Evolutionary conservation across 2,113 vertebrate species (phyloP).

Genomic region (Cheirogaleus medius): DNA sequence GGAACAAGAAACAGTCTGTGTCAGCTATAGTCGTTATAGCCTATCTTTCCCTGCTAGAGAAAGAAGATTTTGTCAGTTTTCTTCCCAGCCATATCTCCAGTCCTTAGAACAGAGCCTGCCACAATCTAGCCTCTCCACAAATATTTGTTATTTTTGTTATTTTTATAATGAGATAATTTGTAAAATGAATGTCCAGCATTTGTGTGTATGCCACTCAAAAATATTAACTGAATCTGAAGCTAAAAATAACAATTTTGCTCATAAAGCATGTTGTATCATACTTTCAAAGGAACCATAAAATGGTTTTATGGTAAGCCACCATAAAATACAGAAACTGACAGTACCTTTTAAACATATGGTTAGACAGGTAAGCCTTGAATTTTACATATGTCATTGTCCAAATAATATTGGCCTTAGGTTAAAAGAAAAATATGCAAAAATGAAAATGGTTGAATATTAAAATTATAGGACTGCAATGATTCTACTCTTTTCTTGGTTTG

Average conservation of each 20-base stretch:
- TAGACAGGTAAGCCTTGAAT: neutral
- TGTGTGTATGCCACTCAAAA: neutral
- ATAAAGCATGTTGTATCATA: neutral
- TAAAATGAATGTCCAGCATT: neutral
- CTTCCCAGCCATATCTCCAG: neutral
- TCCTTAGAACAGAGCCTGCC: neutral
- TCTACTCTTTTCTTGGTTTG: neutral
- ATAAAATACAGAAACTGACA: neutral
- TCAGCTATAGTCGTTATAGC: neutral
- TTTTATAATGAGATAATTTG: neutral
- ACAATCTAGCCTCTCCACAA: neutral
- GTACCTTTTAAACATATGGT: neutral
- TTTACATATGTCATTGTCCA: neutral
- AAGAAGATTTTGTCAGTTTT: neutral
- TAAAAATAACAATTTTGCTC: neutral
- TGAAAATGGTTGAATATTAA: constrained; percentile 14
- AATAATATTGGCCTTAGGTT: neutral
- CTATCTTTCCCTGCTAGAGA: neutral
- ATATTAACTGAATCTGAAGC: neutral
- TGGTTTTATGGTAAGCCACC: neutral
- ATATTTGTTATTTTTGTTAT: neutral
- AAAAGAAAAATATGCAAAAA: neutral
- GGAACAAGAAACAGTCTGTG: neutral
- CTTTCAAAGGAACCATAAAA: neutral
- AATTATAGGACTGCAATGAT: neutral